Evolutionary conservation across 2,797 vertebrate genomes (phyloP), one percentile per base, ranked within the genome.

Genomic region (Pampus argenteus): DNA sequence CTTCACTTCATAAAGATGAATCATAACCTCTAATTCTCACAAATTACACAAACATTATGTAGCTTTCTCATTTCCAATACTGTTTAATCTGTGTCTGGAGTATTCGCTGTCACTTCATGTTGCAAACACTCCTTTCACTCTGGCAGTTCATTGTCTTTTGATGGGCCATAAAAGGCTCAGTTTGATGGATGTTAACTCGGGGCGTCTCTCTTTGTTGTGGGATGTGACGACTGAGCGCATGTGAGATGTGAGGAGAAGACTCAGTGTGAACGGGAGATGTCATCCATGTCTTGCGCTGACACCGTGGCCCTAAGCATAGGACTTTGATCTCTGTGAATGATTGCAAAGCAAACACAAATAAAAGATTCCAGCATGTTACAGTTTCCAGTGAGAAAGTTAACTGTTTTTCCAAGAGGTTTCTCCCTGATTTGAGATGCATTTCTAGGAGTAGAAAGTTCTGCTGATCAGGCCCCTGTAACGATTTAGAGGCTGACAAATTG

Each of bases 71-170:
- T 90, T 87, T 90, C 81, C 82, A 83, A 68, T 83, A 69, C 84
- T 83, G 80, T 89, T 90, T 88, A 91, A 92, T 91, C 86, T 88
- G 86, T 59, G 76, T 92, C 84, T 88, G 84, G 86, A 90, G 90
- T 86, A 83, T 89, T 91, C 66, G 82, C 89, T 89, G 90, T 91
- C 90, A 89, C 91, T 87, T 91, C 82, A 63, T 82, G 90, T 88
- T 85, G 85, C 84, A 84, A 88, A 86, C 89, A 84, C 87, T 91
- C 77, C 81, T 84, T 75, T 83, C 86, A 78, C 88, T 88, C 79
- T 86, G 88, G 90, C 91, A 90, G 84, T 83, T 86, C 90, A 89
- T 91, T 93, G 92, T 92, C 90, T 91, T 92, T 92, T 94, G 92
- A 93, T 92, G 91, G 89, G 89, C 87, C 87, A 88, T 92, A 89